A percentile compares a stretch with the other conserved stretches of the same genome.
Evolutionary conservation across 2,113 vertebrate species (phyloP).

Genomic region (Ptychochromis oligacanthus): DNA sequence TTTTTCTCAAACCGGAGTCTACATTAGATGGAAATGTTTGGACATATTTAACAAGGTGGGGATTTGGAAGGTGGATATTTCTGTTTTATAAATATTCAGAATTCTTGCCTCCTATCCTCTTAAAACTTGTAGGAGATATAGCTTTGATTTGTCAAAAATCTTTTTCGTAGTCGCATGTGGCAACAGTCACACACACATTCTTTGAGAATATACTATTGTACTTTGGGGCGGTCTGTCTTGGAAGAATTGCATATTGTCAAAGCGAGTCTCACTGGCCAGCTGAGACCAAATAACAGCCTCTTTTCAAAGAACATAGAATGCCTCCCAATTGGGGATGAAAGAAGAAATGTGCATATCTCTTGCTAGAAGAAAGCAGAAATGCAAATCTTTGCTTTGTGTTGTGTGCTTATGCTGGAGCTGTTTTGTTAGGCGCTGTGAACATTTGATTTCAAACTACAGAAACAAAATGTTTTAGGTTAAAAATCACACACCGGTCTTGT

Average conservation of each 20-base stretch:
- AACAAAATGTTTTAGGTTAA: conserved; percentile 16
- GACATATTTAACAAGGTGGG: background rate
- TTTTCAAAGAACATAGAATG: conserved; percentile 15
- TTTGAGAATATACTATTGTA: background rate
- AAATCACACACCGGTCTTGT: background rate
- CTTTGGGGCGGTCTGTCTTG: conserved; percentile 1
- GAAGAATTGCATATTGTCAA: conserved; percentile 43
- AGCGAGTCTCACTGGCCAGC: conserved; percentile 21
- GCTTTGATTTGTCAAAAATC: background rate
- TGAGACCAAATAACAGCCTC: conserved; percentile 45
- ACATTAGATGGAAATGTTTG: background rate
- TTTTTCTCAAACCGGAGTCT: background rate
- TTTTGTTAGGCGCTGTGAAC: background rate
- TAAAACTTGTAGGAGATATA: background rate
- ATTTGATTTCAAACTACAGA: conserved; percentile 4
- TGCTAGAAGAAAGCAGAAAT: conserved; percentile 22
- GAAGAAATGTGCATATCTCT: conserved; percentile 22
- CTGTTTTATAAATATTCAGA: background rate
- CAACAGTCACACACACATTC: no score
- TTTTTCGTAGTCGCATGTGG: background rate
- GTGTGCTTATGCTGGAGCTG: background rate
- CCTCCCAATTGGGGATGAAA: conserved; percentile 29
- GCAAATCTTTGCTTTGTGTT: conserved; percentile 41
- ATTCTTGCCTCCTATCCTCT: background rate
- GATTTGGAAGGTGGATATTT: background rate